Evolutionary conservation across 2,888 invertebrate species (phyloP).

Genomic region (Acrobasis suavella): DNA sequence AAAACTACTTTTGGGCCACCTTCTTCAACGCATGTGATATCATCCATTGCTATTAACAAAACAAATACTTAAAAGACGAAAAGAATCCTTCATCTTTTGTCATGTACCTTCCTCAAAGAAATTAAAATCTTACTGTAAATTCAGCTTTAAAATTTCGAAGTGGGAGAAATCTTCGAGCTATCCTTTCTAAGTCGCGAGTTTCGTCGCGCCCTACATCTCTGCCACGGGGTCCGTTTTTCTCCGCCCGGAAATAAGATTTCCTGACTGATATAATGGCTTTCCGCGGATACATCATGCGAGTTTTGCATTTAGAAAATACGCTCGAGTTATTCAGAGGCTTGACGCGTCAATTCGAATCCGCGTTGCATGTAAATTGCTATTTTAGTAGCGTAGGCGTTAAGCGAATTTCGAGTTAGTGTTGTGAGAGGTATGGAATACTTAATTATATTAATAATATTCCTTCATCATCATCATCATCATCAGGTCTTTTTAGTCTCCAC

Average conservation of each 20-base stretch:
- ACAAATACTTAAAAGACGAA: no score
- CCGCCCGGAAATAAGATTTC: slow-evolving; percentile 77
- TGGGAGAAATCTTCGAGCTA: background rate
- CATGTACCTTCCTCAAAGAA: no score
- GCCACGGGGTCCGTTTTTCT: slow-evolving; percentile 65
- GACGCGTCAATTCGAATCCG: slow-evolving; percentile 28
- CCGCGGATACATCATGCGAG: slow-evolving; percentile 66
- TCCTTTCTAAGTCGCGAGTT: slow-evolving; percentile 27
- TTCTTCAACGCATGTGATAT: no score
- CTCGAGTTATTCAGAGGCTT: slow-evolving; percentile 48
- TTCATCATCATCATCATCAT: no score
- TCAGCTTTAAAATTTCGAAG: no score
- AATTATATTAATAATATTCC: no score
- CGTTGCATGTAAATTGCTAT: slow-evolving; percentile 29
- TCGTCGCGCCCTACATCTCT: slow-evolving; percentile 61
- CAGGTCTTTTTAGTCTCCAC: no score
- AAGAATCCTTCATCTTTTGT: no score
- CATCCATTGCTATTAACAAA: no score
- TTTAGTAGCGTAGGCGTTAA: slow-evolving; percentile 4
- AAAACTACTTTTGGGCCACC: no score
- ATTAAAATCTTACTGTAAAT: no score
- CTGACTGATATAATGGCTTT: slow-evolving; percentile 74
- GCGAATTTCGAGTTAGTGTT: background rate
- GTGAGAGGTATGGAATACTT: background rate
- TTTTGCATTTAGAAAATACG: slow-evolving; percentile 59